Conservation (phyloP, 2,113 vertebrate species). For the Conger conger region DNA sequence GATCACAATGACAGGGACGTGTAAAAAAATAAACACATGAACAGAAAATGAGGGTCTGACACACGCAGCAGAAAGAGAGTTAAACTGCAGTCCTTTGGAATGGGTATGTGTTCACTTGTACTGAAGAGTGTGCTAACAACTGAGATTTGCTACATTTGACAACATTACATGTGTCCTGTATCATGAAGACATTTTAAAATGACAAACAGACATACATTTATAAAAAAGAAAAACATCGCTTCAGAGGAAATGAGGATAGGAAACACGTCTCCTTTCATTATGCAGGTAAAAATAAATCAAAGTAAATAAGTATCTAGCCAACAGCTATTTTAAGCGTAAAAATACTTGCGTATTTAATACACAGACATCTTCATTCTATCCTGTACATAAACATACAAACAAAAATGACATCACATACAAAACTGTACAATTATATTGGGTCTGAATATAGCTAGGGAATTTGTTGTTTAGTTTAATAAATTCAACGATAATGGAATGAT, state of each 20-base stretch:
- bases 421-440: constrained; percentile 71
- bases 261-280: not conserved
- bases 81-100: constrained; percentile 73
- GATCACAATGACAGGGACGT: constrained; percentile 59
- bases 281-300: constrained; percentile 49
- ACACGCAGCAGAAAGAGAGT: constrained; percentile 71
- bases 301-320: constrained; percentile 39
- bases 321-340: constrained; percentile 53
- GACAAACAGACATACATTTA: constrained; percentile 52
- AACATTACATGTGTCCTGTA: constrained; percentile 58
- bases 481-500: constrained; percentile 44
- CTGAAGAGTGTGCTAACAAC: constrained; percentile 54
- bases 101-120: constrained; percentile 58
- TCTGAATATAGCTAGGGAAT: not conserved
- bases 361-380: constrained; percentile 57
- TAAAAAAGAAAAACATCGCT: constrained; percentile 42
- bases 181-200: constrained; percentile 54
- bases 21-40: constrained; percentile 42
- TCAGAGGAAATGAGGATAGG: not conserved
- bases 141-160: constrained; percentile 52
- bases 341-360: constrained; percentile 52
- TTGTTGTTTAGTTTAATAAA: not conserved
- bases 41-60: constrained; percentile 53
- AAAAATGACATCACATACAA: constrained; percentile 60
- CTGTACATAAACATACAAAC: constrained; percentile 68